Evolutionary conservation across 2,888 invertebrate species (phyloP).

Genomic region (Caenorhabditis sp.): DNA sequence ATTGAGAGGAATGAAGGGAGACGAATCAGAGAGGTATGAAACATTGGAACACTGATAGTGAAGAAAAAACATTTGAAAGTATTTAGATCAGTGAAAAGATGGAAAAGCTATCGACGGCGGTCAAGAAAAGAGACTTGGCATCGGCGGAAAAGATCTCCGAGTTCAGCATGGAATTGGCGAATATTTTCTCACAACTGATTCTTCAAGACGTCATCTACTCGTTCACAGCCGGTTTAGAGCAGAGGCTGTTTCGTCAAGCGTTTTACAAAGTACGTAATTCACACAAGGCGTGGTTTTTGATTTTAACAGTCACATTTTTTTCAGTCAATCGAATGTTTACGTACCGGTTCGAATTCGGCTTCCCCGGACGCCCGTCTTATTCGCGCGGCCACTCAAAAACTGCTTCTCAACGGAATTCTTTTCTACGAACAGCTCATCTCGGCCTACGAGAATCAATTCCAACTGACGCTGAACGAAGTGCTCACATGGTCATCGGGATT

Average conservation of each 20-base stretch:
- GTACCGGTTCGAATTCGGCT: conserved; percentile 44
- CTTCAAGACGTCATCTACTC: conserved; percentile 65
- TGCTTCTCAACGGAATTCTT: conserved; percentile 61
- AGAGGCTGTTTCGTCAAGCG: conserved; percentile 68
- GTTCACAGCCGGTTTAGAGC: conserved; percentile 67
- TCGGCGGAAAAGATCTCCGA: conserved; percentile 66
- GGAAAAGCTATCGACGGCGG: conserved; percentile 34
- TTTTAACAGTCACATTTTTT: too few species aligned
- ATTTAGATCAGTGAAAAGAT: conserved; percentile 65
- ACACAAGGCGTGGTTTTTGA: background rate
- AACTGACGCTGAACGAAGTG: conserved; percentile 86
- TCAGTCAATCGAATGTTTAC: conserved; percentile 48
- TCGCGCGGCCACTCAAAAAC: conserved; percentile 36
- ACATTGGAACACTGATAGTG: background rate
- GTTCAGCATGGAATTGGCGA: conserved; percentile 54
- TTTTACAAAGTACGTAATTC: conserved; percentile 67
- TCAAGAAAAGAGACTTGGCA: conserved; percentile 63
- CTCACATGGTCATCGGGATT: conserved; percentile 40
- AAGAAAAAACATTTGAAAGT: background rate
- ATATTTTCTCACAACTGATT: conserved; percentile 57
- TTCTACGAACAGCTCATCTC: conserved; percentile 90
- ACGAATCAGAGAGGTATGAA: conserved; percentile 11
- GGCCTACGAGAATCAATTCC: conserved; percentile 88
- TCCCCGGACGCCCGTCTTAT: conserved; percentile 38
- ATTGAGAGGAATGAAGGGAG: conserved; percentile 37